phyloP scores from a whole-genome alignment of 2,113 vertebrate species.

The Python bivittatus region DNA sequence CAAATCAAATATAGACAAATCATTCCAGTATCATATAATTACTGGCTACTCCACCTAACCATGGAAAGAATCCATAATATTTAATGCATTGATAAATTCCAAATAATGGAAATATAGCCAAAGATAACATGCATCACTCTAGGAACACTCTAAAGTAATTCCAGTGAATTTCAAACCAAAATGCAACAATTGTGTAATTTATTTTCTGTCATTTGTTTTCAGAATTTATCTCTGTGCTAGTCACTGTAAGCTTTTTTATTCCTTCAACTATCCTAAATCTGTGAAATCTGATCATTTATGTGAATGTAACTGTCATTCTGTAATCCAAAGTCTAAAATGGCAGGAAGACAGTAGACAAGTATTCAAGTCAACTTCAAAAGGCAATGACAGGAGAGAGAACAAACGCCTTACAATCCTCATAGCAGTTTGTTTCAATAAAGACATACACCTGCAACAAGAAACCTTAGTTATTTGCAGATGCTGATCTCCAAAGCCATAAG shows the following conservation, averaged over 20 bases:
- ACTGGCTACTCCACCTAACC: too few relatives aligned
- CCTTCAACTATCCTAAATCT: not conserved
- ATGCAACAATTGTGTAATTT: not conserved
- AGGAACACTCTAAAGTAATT: not conserved
- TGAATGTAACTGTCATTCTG: constrained; percentile 53
- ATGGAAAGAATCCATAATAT: too few relatives aligned
- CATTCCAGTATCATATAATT: too few relatives aligned
- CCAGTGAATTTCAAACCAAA: not conserved
- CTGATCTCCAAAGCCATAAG: constrained; percentile 65
- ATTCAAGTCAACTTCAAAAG: constrained; percentile 61
- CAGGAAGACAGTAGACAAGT: constrained; percentile 54
- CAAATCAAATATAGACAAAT: too few relatives aligned
- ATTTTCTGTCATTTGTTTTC: not conserved
- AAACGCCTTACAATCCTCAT: constrained; percentile 43
- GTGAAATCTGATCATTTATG: constrained; percentile 9
- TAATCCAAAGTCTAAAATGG: constrained; percentile 62
- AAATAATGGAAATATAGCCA: not conserved
- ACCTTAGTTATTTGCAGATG: constrained; percentile 71
- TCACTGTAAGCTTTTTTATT: constrained; percentile 22
- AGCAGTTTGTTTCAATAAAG: constrained; percentile 75
- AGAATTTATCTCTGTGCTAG: not conserved
- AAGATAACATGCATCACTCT: not conserved
- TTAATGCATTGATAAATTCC: not conserved
- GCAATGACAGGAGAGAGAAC: constrained; percentile 25
- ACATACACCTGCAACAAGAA: constrained; percentile 82